Evolutionary conservation across 2,888 invertebrate species (phyloP), one percentile per base, ranked within the genome.

Genomic region (Geotrupes spiniger): DNA sequence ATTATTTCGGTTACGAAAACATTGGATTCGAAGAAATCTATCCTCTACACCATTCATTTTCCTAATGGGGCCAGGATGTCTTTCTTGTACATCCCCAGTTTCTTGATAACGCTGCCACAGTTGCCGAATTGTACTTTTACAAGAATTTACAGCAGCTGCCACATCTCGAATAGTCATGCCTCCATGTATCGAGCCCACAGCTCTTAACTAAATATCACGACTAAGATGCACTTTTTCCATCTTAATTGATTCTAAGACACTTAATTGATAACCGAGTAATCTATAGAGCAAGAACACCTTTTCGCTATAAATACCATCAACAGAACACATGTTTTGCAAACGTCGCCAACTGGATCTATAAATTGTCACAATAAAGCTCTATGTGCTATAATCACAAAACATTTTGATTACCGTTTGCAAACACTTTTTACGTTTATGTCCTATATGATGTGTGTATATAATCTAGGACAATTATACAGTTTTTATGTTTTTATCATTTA

Each of bases 341-440:
- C 21, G 6, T 21, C 21, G 21, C 21, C 21, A 21, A 21, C 21
- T 21, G 21, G 21, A 21, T 21, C 21, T 21, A 21, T 3, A 21
- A 21, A 21, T 21, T 21, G 21, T 21, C 21, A 21, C 4, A 3
- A 21, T 21, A 21, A 21, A 21, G 21, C 21, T 21, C 4, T 21
- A 6, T 21, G 6, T 21, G 21, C 21, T 21, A 21, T 21, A 21
- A 21, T 21, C 21, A 21, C 50, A 29, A 58, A 58, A 48, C 40
- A 59, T 52, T 56, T 21, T 21, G 21, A 29, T 29, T 29, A 29
- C 4, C 10, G 31, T 29, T 29, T 12, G 10, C 12, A 11, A n/a
- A 11, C 10, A 29, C n/a, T 26, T 29, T 29, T 29, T 29, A 29
- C 31, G 31, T 29, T 29, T 29, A 3, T 29, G 4, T n/a, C 31